These are phyloP conservation scores for Gasteruption jaculator DNA, from an alignment of 2,888 invertebrate species.

Conservation along the genomic window DNA sequence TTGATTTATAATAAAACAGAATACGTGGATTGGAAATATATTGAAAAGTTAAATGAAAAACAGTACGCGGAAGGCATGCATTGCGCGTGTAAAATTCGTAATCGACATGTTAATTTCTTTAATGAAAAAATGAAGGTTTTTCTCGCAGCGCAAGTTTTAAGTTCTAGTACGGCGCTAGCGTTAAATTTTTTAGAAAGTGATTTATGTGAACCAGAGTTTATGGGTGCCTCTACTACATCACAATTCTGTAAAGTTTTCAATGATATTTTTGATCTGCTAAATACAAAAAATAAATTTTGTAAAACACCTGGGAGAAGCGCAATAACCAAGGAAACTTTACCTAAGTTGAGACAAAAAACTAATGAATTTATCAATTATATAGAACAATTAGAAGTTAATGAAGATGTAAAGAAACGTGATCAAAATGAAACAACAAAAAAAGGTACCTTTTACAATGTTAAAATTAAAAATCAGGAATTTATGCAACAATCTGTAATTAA, in stretches of 20 bases:
- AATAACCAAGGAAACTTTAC: not conserved
- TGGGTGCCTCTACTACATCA: constrained; percentile 11
- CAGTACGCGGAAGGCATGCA: constrained; percentile 26
- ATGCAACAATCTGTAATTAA: no score
- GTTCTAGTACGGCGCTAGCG: constrained; percentile 23
- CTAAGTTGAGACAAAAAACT: constrained; percentile 11
- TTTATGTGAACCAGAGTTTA: not conserved
- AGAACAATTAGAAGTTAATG: constrained; percentile 11
- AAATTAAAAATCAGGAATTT: no score
- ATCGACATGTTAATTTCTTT: constrained; percentile 17
- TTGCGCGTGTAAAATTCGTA: constrained; percentile 23
- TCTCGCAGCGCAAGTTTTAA: constrained; percentile 25
- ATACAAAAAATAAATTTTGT: constrained; percentile 18
- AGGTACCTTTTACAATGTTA: no score
- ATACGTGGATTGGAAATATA: constrained; percentile 23
- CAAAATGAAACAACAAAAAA: no score
- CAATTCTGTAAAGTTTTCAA: constrained; percentile 18
- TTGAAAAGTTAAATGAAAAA: constrained; percentile 22
- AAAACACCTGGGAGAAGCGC: constrained; percentile 8
- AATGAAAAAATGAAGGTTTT: no score
- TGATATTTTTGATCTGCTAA: no score
- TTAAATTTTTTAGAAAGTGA: constrained; percentile 20
- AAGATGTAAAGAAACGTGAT: not conserved
- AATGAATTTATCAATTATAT: no score
- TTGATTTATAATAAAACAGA: constrained; percentile 15